Conservation (phyloP, 2,888 invertebrate genomes). For the Chrysolina oricalcia region DNA sequence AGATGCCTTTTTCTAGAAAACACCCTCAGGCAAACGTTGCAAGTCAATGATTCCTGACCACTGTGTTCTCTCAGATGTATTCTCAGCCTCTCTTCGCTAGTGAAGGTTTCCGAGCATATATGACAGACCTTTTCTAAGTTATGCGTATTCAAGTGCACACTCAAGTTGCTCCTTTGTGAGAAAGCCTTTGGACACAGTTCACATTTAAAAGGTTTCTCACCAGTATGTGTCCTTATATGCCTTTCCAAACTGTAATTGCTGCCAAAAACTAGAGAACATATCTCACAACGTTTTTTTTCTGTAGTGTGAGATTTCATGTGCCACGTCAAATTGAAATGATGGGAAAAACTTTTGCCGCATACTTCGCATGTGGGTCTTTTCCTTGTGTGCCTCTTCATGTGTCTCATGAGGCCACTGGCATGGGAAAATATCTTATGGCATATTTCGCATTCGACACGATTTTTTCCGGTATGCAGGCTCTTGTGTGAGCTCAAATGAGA, state of each 20-base stretch:
- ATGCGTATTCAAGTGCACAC: not conserved
- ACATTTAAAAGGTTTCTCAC: not conserved
- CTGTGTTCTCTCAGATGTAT: not conserved
- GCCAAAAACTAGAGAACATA: not conserved
- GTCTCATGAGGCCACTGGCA: not conserved
- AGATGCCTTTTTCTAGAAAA: constrained; percentile 2
- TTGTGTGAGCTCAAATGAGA: constrained; percentile 27
- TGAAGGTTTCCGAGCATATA: not conserved
- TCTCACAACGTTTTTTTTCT: not conserved
- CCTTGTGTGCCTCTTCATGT: constrained; percentile 23
- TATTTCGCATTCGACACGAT: constrained; percentile 18
- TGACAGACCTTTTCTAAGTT: not conserved
- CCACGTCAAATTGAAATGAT: not conserved
- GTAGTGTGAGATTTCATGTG: constrained; percentile 2
- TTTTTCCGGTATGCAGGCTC: constrained; percentile 24
- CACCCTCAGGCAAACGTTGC: not conserved
- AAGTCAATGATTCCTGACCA: not conserved
- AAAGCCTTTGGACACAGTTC: not conserved
- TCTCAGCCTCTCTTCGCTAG: not conserved
- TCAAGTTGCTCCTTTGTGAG: not conserved
- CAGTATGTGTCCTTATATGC: not conserved
- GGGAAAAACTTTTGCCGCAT: not conserved
- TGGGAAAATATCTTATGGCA: not conserved
- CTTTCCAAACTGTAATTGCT: not conserved
- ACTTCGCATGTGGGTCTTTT: constrained; percentile 21